These are phyloP conservation scores for Drosophila pseudoobscura DNA, from an alignment of 1,140 invertebrate species.

Conservation along the genomic window DNA sequence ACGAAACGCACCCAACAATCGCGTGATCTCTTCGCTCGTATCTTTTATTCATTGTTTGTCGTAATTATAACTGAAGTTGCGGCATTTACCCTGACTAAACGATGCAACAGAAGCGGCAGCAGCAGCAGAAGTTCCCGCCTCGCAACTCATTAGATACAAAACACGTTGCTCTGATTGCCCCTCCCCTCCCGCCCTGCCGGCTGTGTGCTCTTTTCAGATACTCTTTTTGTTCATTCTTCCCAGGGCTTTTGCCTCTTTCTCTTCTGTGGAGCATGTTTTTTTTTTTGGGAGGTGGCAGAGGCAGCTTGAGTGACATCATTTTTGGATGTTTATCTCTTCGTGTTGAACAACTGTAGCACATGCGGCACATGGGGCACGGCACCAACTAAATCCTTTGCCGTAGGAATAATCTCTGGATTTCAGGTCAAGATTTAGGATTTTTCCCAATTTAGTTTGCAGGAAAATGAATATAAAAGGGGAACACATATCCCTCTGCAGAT, in stretches of 20 bases:
- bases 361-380: conserved; percentile 43
- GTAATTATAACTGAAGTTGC: conserved; percentile 40
- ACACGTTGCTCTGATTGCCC: conserved; percentile 60
- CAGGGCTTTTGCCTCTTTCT: background rate
- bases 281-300: background rate
- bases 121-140: conserved; percentile 21
- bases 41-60: conserved; percentile 39
- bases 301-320: conserved; percentile 77
- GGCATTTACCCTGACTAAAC: conserved; percentile 44
- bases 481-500: background rate
- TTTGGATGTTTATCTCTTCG: conserved; percentile 79
- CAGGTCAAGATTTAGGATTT: conserved; percentile 28
- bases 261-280: conserved; percentile 14
- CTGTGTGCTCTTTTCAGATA: conserved; percentile 36
- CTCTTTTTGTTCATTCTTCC: conserved; percentile 21
- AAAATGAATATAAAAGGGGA: conserved; percentile 1
- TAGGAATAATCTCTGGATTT: conserved; percentile 21
- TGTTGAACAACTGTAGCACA: conserved; percentile 68
- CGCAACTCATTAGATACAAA: conserved; percentile 65
- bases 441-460: conserved; percentile 9
- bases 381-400: conserved; percentile 34
- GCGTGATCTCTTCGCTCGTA: conserved; percentile 44
- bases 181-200: background rate
- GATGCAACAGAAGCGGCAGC: conserved; percentile 18
- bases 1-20: conserved; percentile 24